A percentile compares a stretch with the other conserved stretches of the same genome.
Conservation (phyloP, 2,888 invertebrate genomes). For the Mellilla xanthometata region DNA sequence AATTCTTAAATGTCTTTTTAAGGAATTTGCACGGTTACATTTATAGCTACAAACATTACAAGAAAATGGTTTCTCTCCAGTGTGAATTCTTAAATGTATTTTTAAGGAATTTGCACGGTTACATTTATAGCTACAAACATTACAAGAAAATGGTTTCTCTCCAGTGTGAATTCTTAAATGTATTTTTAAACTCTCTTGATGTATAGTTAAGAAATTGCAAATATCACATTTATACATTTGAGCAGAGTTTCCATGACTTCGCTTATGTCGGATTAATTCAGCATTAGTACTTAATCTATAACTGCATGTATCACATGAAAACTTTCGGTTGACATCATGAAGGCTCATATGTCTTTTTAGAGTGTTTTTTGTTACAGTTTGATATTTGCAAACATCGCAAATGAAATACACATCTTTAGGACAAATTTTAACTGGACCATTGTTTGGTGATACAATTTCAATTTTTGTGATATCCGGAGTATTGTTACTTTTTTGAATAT, state of each 20-base stretch:
- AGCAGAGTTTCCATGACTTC: no score
- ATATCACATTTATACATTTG: neutral
- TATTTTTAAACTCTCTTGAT: neutral
- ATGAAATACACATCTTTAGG: no score
- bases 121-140: slow-evolving; percentile 1
- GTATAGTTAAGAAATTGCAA: neutral
- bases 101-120: neutral
- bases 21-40: neutral
- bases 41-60: slow-evolving; percentile 4
- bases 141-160: slow-evolving; percentile 1
- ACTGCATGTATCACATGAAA: no score
- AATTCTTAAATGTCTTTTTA: neutral
- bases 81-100: neutral
- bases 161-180: neutral
- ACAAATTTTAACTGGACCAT: no score
- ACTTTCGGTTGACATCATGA: neutral
- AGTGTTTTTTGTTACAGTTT: no score
- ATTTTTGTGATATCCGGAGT: no score
- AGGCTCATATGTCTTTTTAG: neutral
- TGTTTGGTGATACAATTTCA: no score
- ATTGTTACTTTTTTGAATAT: no score
- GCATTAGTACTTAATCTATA: neutral
- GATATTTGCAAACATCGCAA: no score
- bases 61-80: slow-evolving; percentile 2
- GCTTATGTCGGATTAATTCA: no score